A percentile compares a stretch with the other conserved stretches of the same genome.
Evolutionary conservation across 2,113 vertebrate species (phyloP).

Genomic region (Scortum barcoo): DNA sequence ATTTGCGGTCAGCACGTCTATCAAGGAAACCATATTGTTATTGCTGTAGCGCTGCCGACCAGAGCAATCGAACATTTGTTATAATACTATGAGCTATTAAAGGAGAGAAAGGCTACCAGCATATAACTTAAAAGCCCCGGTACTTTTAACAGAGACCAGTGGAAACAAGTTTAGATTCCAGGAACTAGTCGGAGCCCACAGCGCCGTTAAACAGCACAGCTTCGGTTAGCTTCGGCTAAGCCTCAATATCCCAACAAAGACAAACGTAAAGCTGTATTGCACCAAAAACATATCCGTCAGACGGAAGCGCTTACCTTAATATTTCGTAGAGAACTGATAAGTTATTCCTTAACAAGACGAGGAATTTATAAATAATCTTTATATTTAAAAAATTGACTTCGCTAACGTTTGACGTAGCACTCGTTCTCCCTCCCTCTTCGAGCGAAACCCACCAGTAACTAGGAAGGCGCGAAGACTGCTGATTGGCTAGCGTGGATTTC

Average conservation of each 20-base stretch:
- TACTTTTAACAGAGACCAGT: not conserved
- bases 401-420: slow-evolving; percentile 65
- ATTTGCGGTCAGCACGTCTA: not conserved
- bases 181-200: slow-evolving; percentile 57
- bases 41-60: not conserved
- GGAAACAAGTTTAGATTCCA: slow-evolving; percentile 10
- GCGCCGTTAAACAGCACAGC: slow-evolving; percentile 27
- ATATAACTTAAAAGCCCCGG: rapidly evolving
- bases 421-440: slow-evolving; percentile 79
- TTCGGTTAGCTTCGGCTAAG: slow-evolving; percentile 57
- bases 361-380: slow-evolving; percentile 43
- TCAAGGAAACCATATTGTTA: not conserved
- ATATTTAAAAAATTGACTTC: slow-evolving; percentile 56
- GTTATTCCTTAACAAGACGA: slow-evolving; percentile 11
- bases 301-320: slow-evolving; percentile 68
- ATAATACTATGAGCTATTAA: not conserved
- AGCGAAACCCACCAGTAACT: slow-evolving; percentile 68
- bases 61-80: not conserved
- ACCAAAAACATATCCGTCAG: rapidly evolving
- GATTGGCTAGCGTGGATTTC: slow-evolving; percentile 82
- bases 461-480: slow-evolving; percentile 83
- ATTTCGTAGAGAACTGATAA: not conserved
- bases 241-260: slow-evolving; percentile 65
- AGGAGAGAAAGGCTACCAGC: rapidly evolving
- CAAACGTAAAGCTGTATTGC: not conserved